These are phyloP conservation scores for Phaonia tiefii DNA, from an alignment of 2,888 invertebrate genomes.

Conservation along the genomic window DNA sequence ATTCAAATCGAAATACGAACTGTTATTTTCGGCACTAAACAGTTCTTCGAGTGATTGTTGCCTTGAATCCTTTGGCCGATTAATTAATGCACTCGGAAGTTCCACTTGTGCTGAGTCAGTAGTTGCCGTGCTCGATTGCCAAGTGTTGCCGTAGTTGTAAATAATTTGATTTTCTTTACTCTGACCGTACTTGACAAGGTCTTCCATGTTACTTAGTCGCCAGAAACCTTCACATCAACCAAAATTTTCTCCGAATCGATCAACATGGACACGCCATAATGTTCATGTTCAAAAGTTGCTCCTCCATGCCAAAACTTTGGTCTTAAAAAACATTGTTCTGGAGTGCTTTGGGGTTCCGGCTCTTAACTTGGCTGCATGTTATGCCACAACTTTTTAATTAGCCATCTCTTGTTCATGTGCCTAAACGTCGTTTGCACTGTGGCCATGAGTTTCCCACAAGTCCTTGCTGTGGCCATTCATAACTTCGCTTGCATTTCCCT, in stretches of 20 bases:
- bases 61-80: background rate
- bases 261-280: background rate
- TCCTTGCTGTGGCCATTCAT: background rate
- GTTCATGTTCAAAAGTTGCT: background rate
- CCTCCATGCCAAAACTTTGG: too few relatives aligned
- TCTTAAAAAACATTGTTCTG: background rate
- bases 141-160: conserved; percentile 35
- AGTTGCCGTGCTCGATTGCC: conserved; percentile 34
- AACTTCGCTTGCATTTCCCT: background rate
- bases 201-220: conserved; percentile 45
- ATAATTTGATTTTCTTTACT: conserved; percentile 47
- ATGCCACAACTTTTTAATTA: conserved; percentile 25
- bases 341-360: conserved; percentile 7
- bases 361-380: conserved; percentile 6
- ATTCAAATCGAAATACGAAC: conserved; percentile 31
- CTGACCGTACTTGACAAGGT: conserved; percentile 7
- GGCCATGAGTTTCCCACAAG: background rate
- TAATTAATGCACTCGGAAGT: background rate
- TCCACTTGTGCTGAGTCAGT: conserved; percentile 7
- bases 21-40: conserved; percentile 2
- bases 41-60: conserved; percentile 1
- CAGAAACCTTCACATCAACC: background rate
- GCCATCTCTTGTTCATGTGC: conserved; percentile 11
- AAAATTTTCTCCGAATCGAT: background rate
- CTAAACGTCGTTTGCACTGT: background rate